phyloP scores from a whole-genome alignment of 1,140 invertebrate species.

The Ruditapes philippinarum region DNA sequence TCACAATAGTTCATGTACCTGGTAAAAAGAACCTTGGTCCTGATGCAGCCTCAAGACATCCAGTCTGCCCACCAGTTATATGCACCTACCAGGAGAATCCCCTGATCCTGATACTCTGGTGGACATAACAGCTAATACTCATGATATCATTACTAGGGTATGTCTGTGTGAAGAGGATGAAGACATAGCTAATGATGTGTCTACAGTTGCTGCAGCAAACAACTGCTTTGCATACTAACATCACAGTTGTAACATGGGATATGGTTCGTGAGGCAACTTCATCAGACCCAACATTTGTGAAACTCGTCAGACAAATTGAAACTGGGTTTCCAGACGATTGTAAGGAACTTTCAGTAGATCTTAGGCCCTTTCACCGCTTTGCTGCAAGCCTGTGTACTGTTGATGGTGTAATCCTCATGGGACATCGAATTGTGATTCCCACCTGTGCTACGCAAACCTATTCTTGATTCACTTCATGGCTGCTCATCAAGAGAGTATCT shows the following conservation, averaged over 20 bases:
- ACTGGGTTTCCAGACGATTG: too few relatives aligned
- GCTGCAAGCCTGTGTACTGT: too few relatives aligned
- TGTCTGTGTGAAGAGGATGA: constrained; percentile 10
- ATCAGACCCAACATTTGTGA: constrained; percentile 42
- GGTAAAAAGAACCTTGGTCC: constrained; percentile 21
- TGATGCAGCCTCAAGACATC: constrained; percentile 6
- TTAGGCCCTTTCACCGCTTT: too few relatives aligned
- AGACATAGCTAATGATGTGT: constrained; percentile 40
- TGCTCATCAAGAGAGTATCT: too few relatives aligned
- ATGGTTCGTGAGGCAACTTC: constrained; percentile 36
- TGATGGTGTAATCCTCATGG: too few relatives aligned
- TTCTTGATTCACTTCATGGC: too few relatives aligned
- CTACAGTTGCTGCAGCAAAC: constrained; percentile 37
- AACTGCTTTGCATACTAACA: neutral
- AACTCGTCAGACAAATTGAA: constrained; percentile 54
- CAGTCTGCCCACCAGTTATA: neutral
- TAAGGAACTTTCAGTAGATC: too few relatives aligned
- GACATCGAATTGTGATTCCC: too few relatives aligned
- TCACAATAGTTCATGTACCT: constrained; percentile 2
- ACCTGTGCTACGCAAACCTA: too few relatives aligned
- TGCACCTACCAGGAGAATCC: neutral
- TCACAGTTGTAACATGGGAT: constrained; percentile 26
- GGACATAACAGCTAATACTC: neutral
- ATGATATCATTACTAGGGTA: constrained; percentile 28
- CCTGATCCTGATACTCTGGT: neutral